These are phyloP conservation scores for Etheostoma cragini DNA, from an alignment of 2,113 vertebrate genomes.

Conservation along the genomic window DNA sequence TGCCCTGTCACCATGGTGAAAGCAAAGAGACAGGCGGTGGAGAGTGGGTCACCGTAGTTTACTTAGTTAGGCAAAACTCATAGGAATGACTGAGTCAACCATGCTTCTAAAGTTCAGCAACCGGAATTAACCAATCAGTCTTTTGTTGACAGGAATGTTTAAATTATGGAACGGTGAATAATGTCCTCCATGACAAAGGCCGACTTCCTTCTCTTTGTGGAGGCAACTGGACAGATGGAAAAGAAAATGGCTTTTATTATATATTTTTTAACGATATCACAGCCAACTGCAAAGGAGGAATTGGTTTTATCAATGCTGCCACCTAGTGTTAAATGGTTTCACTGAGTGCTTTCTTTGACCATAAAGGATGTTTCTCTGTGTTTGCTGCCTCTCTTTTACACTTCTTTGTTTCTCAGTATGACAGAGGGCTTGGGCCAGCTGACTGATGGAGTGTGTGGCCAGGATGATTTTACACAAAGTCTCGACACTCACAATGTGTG, in stretches of 20 bases:
- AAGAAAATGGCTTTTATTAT: conserved; percentile 66
- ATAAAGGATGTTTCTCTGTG: neutral
- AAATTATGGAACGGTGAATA: conserved; percentile 73
- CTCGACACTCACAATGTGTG: conserved; percentile 91
- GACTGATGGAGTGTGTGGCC: conserved; percentile 93
- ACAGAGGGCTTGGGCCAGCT: conserved; percentile 96
- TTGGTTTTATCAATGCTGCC: conserved; percentile 58
- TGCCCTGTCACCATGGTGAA: conserved; percentile 70
- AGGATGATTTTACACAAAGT: conserved; percentile 93
- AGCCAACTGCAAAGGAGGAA: conserved; percentile 20
- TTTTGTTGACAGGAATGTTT: conserved; percentile 57
- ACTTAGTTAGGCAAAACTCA: conserved; percentile 57
- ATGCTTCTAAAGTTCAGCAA: conserved; percentile 36
- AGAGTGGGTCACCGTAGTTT: conserved; percentile 68
- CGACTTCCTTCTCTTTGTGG: conserved; percentile 37
- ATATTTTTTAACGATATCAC: conserved; percentile 5
- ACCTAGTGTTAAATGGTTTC: conserved; percentile 65
- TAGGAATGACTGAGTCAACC: conserved; percentile 69
- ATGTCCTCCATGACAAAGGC: conserved; percentile 78
- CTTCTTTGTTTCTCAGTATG: conserved; percentile 86
- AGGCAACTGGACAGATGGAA: conserved; percentile 36
- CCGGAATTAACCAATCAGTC: conserved; percentile 33
- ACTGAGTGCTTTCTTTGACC: neutral
- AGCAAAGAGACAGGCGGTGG: conserved; percentile 50
- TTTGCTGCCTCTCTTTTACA: neutral